Base-by-base conservation (phyloP, 2,797 vertebrate genomes). In the Notoglanidium macrostoma region DNA sequence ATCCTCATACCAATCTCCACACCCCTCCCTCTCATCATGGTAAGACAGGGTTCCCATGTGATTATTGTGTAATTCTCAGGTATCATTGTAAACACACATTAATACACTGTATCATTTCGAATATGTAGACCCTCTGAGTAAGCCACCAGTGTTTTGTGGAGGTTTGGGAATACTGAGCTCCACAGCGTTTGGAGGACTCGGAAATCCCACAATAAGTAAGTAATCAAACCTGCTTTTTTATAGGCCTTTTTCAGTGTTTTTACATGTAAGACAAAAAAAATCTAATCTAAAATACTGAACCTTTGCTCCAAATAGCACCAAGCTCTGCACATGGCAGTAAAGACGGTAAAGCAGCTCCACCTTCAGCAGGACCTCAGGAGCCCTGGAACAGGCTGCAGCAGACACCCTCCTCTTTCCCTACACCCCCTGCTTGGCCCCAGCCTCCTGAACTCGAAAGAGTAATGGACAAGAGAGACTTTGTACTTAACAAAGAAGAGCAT, bases 121-220 rank as follows among this genome's bases (percentile, higher is more conserved):
- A 74, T 85, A 29, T 85, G 51, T 57, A 99, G 98, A 99, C 93
- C 96, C 97, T 89, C 98, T 99, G 94, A 96, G 95, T 87, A 95
- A 98, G 86, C 96, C 98, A 0, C 90, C 96, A 1, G 96, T 96
- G 0, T 99, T 99, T 35, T 35, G 35, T 93, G 97, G 97, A 9
- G 97, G 98, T 80, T 96, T 99, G n/a, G 97, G 95, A 10, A 92
- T 97, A 1, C 96, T 99, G 89, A 97, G 98, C 86, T 96, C 97
- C 85, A 98, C 98, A 19, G 98, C 98, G 91, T 99, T 99, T 57
- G 98, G 98, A 87, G 98, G 98, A 90, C 97, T 99, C 65, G 98
- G 98, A 88, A 99, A 99, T 93, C 98, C 98, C 79, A 96, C 97
- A 95, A 95, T 99, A 94, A 98, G 98, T 99, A 95, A 98, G 98